Evolutionary conservation across 1,140 invertebrate genomes (phyloP).

Genomic region (Anagrus nilaparvatae): DNA sequence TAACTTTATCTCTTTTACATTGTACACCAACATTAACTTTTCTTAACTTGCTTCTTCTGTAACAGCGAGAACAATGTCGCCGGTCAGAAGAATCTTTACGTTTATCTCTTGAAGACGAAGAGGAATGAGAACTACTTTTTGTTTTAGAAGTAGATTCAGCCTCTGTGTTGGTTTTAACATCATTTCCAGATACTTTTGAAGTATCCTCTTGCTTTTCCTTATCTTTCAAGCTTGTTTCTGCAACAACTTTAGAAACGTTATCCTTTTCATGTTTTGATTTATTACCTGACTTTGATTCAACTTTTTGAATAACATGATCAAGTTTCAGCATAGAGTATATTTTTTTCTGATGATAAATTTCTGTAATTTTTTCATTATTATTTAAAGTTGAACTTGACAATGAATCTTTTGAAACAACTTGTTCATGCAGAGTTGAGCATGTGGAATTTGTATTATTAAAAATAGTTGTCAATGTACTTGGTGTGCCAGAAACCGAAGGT

Average conservation of each 20-base stretch:
- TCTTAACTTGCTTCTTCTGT: conserved; percentile 51
- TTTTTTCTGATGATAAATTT: too few relatives aligned
- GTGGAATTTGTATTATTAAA: conserved; percentile 21
- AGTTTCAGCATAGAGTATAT: too few relatives aligned
- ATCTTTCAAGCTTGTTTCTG: too few relatives aligned
- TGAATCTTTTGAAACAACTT: too few relatives aligned
- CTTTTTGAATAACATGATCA: too few relatives aligned
- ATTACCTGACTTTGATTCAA: too few relatives aligned
- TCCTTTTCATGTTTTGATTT: too few relatives aligned
- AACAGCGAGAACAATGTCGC: conserved; percentile 48
- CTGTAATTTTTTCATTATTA: too few relatives aligned
- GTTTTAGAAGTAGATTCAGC: conserved; percentile 8
- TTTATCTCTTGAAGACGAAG: conserved; percentile 30
- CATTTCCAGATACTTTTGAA: conserved; percentile 11
- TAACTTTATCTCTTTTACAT: conserved; percentile 40
- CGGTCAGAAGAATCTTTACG: conserved; percentile 33
- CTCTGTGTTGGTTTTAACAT: conserved; percentile 11
- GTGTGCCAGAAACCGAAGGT: conserved; percentile 28
- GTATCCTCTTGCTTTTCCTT: too few relatives aligned
- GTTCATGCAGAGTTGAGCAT: too few relatives aligned
- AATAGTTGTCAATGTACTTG: conserved; percentile 24
- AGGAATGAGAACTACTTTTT: conserved; percentile 20
- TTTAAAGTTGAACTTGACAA: too few relatives aligned
- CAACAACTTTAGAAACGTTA: too few relatives aligned
- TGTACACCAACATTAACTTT: conserved; percentile 52